These are phyloP conservation scores for Camelus dromedarius DNA, from an alignment of 2,113 vertebrate genomes.

Conservation along the genomic window DNA sequence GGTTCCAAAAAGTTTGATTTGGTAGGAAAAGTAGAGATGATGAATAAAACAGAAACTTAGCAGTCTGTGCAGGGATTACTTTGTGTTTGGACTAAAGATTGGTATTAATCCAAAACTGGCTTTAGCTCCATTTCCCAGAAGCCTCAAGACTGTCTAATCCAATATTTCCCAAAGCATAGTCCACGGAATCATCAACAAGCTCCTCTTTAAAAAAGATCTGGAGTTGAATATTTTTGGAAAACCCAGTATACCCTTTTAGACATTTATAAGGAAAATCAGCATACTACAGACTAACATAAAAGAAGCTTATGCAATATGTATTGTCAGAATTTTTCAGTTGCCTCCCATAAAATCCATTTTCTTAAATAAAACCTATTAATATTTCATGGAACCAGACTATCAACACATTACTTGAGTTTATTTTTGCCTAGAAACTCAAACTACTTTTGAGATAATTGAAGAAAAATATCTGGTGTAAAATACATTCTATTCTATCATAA, in stretches of 20 bases:
- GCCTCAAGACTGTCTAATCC: background rate
- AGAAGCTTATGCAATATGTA: background rate
- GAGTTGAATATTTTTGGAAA: background rate
- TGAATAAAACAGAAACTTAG: background rate
- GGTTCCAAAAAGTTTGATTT: background rate
- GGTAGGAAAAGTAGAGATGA: background rate
- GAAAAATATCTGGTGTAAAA: background rate
- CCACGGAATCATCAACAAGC: background rate
- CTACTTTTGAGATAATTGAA: constrained; percentile 31
- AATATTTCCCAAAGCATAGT: background rate
- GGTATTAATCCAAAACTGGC: background rate
- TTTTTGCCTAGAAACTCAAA: constrained; percentile 25
- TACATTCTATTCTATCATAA: background rate
- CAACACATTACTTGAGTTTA: background rate
- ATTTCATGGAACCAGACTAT: background rate
- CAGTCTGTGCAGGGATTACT: background rate
- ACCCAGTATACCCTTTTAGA: background rate
- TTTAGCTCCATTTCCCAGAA: background rate
- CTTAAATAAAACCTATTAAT: background rate
- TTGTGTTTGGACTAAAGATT: background rate
- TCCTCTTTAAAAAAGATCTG: background rate
- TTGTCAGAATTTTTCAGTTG: background rate
- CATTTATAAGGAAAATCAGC: background rate
- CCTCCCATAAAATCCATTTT: background rate
- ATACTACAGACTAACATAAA: background rate